A percentile compares a stretch with the other conserved stretches of the same genome.
phyloP scores from a whole-genome alignment of 2,113 vertebrate genomes.

The Larimichthys crocea region DNA sequence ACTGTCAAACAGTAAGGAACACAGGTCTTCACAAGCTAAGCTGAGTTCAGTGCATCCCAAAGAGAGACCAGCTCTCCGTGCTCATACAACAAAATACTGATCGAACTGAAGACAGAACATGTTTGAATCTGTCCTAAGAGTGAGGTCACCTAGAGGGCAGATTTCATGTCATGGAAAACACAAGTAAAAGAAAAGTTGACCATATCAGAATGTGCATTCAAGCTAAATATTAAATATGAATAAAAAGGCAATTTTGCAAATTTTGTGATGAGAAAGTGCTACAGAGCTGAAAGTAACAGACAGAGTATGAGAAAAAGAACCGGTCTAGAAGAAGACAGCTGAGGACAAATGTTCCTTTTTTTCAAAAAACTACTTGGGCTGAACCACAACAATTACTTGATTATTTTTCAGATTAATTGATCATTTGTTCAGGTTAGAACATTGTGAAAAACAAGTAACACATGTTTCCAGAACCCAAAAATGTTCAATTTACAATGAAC shows the following conservation, averaged over 20 bases:
- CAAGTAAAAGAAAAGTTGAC: background rate
- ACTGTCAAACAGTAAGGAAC: constrained; percentile 31
- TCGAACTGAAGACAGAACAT: background rate
- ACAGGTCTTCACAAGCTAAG: background rate
- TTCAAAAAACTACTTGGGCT: background rate
- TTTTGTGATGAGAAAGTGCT: background rate
- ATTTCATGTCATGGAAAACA: background rate
- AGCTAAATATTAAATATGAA: background rate
- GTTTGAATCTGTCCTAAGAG: background rate
- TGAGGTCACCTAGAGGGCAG: constrained; percentile 26
- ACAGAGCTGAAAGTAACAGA: background rate
- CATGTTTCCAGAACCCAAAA: background rate
- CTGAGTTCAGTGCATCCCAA: background rate
- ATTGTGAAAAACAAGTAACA: background rate
- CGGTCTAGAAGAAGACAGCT: background rate
- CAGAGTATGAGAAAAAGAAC: background rate
- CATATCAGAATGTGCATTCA: background rate
- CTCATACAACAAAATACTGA: background rate
- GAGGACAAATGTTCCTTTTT: background rate
- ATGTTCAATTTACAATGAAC: background rate
- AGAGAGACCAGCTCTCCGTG: background rate
- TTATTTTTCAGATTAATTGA: background rate
- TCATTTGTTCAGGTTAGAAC: background rate
- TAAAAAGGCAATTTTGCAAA: background rate
- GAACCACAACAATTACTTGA: background rate